Base-by-base conservation (phyloP, 1,140 invertebrate genomes). In the Penaeus japonicus region DNA sequence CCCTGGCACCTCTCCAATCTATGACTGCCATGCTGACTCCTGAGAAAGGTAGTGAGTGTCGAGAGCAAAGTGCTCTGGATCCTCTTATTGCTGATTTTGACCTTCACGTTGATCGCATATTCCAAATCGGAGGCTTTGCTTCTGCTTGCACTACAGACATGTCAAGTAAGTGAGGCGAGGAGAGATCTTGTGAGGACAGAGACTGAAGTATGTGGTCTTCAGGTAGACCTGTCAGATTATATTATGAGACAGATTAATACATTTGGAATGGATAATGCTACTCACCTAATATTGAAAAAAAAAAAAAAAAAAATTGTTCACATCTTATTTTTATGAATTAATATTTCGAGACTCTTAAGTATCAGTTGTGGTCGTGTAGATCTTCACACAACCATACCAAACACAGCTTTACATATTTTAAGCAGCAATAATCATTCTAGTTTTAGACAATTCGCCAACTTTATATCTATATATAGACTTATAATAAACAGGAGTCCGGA, bases 61-160 rank as follows among this genome's bases (percentile, higher is more conserved):
- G 35, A 57, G 53, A 75, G 4, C 24, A 53, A 17, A 85, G 32
- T 7, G 47, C 27, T 7, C 24, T 85, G 4, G 84, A 85, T 20
- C 18, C 47, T n/a, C 54, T 73, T 27, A 55, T 85, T 32, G 54
- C 53, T 20, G 54, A 85, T n/a, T 85, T 85, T n/a, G 84, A 85
- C 78, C 70, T 85, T 32, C 84, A 78, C 15, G 73, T 85, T 15
- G 84, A 85, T 54, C 54, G 22, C 70, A 85, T 85, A 18, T 85
- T 85, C 20, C 84, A 85, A 22, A 53, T 75, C 35, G 84, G 73
- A 35, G 84, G 65, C 17, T 75, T 85, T 55, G 84, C 84, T 17
- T 57, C 70, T 57, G 73, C 73, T 35, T 85, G 84, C 57, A 85
- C 73, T 32, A 22, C 84, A 17, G 84, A 77, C 57, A 30, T 10